Evolutionary conservation across 1,140 invertebrate genomes (phyloP).

Genomic region (Scaptodrosophila lebanonensis): DNA sequence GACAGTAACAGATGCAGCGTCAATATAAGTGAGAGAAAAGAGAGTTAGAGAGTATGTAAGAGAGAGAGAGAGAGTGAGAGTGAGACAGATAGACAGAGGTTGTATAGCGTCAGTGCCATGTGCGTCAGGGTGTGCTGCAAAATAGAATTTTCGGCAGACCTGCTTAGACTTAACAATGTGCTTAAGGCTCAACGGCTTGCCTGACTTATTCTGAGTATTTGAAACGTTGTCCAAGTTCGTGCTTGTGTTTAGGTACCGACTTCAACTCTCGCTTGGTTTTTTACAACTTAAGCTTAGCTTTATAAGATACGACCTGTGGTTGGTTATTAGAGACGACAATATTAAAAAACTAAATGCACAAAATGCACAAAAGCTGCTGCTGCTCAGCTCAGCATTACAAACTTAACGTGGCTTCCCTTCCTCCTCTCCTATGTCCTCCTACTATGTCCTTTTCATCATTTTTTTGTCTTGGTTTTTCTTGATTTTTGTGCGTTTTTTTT

Average conservation of each 20-base stretch:
- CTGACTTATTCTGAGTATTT: constrained; percentile 62
- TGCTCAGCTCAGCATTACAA: constrained; percentile 26
- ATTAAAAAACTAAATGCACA: constrained; percentile 49
- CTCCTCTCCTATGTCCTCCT: constrained; percentile 29
- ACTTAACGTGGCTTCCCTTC: constrained; percentile 33
- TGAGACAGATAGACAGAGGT: not conserved
- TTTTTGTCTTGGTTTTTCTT: constrained; percentile 31
- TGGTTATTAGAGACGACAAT: constrained; percentile 2
- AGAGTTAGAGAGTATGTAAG: constrained; percentile 8
- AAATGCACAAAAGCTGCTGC: constrained; percentile 16
- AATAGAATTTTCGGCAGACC: constrained; percentile 16
- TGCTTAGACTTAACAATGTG: constrained; percentile 59
- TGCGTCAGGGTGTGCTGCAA: constrained; percentile 15
- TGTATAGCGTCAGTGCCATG: constrained; percentile 7
- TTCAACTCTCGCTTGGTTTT: constrained; percentile 64
- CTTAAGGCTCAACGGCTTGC: constrained; percentile 53
- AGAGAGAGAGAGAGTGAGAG: constrained; percentile 4
- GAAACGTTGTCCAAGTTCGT: constrained; percentile 35
- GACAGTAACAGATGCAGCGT: constrained; percentile 15
- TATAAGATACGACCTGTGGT: constrained; percentile 32
- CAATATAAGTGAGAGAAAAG: constrained; percentile 14
- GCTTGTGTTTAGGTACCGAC: constrained; percentile 49
- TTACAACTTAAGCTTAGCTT: constrained; percentile 65
- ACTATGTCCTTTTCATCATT: constrained; percentile 28
- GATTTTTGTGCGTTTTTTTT: constrained; percentile 29